phyloP scores from a whole-genome alignment of 1,140 invertebrate genomes.

The Habropoda laboriosa region DNA sequence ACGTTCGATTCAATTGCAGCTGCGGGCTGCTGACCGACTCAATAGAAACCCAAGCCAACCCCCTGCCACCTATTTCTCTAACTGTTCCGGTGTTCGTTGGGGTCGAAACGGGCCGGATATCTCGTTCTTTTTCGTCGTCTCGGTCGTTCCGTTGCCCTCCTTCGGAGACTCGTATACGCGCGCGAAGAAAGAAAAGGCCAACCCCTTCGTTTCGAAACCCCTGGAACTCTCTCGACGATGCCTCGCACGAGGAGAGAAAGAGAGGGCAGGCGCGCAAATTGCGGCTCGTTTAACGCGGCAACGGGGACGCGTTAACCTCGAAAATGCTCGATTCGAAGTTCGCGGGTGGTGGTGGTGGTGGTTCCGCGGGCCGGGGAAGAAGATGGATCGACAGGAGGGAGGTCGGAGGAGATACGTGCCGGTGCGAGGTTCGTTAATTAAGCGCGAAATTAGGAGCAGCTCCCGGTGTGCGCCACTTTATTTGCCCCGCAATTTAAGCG shows the following conservation, averaged over 20 bases:
- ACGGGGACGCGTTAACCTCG: slow-evolving; percentile 26
- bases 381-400: slow-evolving; percentile 25
- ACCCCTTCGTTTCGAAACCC: too few relatives aligned
- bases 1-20: slow-evolving; percentile 74
- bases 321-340: slow-evolving; percentile 22
- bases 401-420: background rate
- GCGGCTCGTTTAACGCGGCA: slow-evolving; percentile 33
- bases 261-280: slow-evolving; percentile 5
- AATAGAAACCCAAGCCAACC: slow-evolving; percentile 41
- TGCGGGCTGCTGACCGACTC: slow-evolving; percentile 59
- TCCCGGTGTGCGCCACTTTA: slow-evolving; percentile 1
- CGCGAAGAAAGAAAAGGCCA: slow-evolving; percentile 43
- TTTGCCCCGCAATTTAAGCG: slow-evolving; percentile 14
- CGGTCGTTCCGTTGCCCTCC: slow-evolving; percentile 1
- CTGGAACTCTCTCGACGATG: too few relatives aligned
- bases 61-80: background rate
- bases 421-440: slow-evolving; percentile 28
- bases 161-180: slow-evolving; percentile 8
- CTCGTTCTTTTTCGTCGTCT: slow-evolving; percentile 15
- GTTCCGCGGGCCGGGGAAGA: slow-evolving; percentile 21
- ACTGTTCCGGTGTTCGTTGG: background rate
- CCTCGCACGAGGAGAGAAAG: too few relatives aligned
- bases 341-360: too few relatives aligned
- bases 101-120: background rate
- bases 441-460: slow-evolving; percentile 27